phyloP scores from a whole-genome alignment of 2,797 vertebrate species.

The Pangasius macronema region DNA sequence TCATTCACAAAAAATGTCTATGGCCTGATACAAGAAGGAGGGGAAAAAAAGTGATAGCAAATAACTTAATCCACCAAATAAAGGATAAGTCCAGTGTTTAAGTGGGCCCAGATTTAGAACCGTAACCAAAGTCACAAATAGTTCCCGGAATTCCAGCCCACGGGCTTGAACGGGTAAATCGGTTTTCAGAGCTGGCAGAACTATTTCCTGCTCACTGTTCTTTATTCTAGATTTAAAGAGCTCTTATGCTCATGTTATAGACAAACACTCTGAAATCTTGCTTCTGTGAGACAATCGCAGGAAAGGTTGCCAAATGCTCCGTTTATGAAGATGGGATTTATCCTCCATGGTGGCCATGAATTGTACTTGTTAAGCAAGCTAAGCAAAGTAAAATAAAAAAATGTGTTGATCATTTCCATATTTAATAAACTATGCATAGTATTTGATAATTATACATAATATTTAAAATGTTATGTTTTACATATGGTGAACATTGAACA shows the following conservation, averaged over 20 bases:
- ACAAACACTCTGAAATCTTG: slow-evolving; percentile 3
- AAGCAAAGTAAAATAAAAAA: background rate
- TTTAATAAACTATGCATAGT: background rate
- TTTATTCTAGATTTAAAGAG: slow-evolving; percentile 64
- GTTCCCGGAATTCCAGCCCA: slow-evolving; percentile 60
- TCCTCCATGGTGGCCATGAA: background rate
- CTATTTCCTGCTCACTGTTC: slow-evolving; percentile 66
- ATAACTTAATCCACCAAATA: slow-evolving; percentile 76
- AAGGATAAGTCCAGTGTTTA: slow-evolving; percentile 74
- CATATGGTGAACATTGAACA: slow-evolving; percentile 60
- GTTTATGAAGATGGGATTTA: background rate
- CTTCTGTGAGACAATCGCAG: background rate
- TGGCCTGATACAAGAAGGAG: slow-evolving; percentile 70
- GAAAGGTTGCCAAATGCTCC: background rate
- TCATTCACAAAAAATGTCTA: slow-evolving; percentile 74
- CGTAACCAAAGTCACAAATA: slow-evolving; percentile 67
- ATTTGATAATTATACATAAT: background rate
- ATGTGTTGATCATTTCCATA: background rate
- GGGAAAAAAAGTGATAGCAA: slow-evolving; percentile 69
- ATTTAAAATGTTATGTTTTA: slow-evolving; percentile 45
- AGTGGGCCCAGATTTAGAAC: slow-evolving; percentile 72
- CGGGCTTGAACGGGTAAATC: slow-evolving; percentile 66
- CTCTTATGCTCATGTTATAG: slow-evolving; percentile 55
- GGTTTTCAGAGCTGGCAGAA: slow-evolving; percentile 61
- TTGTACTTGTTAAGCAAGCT: background rate